Percentiles rank a stretch among this genome's conserved stretches.
phyloP scores from a whole-genome alignment of 2,797 vertebrate genomes.

The Clamator glandarius region DNA sequence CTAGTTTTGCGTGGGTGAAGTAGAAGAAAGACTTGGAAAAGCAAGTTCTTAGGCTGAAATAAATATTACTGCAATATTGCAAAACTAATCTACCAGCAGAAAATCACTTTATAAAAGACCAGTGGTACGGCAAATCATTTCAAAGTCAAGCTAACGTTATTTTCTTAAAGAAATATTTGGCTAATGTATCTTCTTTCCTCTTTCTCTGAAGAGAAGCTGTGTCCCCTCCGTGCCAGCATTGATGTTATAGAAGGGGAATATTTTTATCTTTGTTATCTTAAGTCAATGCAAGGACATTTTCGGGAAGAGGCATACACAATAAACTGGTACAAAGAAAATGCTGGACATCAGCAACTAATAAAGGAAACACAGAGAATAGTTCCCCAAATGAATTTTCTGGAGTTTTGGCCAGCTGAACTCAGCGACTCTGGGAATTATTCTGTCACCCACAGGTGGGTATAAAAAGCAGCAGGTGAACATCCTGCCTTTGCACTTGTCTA shows the following conservation, averaged over 20 bases:
- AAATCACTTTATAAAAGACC: not conserved
- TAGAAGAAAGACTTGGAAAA: not conserved
- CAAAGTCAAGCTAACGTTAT: not conserved
- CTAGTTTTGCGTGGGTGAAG: not conserved
- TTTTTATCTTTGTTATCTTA: conserved; percentile 73
- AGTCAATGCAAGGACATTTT: not conserved
- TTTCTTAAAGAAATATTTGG: not conserved
- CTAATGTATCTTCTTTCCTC: not conserved
- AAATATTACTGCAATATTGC: not conserved
- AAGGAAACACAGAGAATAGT: conserved; percentile 40
- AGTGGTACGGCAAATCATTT: not conserved
- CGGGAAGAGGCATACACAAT: not conserved
- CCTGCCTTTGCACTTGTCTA: not conserved
- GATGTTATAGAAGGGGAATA: conserved; percentile 74
- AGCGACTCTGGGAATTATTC: conserved; percentile 72
- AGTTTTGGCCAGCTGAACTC: conserved; percentile 78
- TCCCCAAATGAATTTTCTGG: conserved; percentile 50
- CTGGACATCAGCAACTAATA: not conserved
- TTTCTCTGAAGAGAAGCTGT: conserved; percentile 54
- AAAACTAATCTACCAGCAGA: not conserved
- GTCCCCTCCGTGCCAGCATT: conserved; percentile 28
- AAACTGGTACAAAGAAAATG: conserved; percentile 69
- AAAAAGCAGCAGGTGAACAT: not conserved
- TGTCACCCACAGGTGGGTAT: conserved; percentile 69
- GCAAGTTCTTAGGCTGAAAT: not conserved